A percentile compares a stretch with the other conserved stretches of the same genome.
phyloP scores from a whole-genome alignment of 2,797 vertebrate genomes.

The Melanogrammus aeglefinus region DNA sequence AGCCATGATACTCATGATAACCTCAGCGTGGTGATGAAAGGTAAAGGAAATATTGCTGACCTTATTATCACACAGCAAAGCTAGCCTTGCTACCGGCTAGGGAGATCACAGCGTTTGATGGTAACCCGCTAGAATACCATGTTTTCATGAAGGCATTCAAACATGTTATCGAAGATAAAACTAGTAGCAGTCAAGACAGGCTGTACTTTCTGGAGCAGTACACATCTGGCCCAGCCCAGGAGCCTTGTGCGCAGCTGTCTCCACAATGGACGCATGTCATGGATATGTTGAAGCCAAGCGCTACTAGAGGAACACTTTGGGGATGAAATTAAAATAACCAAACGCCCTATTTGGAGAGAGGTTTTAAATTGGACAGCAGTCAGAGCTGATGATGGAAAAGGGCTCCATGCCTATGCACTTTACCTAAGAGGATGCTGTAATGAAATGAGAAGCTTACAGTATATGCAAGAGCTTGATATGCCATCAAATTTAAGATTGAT shows the following conservation, averaged over 20 bases:
- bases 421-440: slow-evolving; percentile 21
- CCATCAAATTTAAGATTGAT: slow-evolving; percentile 5
- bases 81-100: too few relatives aligned
- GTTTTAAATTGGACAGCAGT: slow-evolving; percentile 25
- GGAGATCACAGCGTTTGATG: too few relatives aligned
- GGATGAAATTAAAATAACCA: slow-evolving; percentile 12
- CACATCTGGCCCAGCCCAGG: slow-evolving; percentile 3
- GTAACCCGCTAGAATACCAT: background rate
- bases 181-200: slow-evolving; percentile 7
- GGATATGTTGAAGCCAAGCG: slow-evolving; percentile 11
- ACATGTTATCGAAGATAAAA: background rate
- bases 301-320: slow-evolving; percentile 26
- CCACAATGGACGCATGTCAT: slow-evolving; percentile 9
- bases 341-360: slow-evolving; percentile 19
- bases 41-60: too few relatives aligned
- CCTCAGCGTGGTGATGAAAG: too few relatives aligned
- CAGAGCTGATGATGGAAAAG: slow-evolving; percentile 21
- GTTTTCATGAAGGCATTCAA: too few relatives aligned
- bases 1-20: too few relatives aligned
- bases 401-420: slow-evolving; percentile 10
- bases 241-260: slow-evolving; percentile 3
- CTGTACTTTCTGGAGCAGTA: slow-evolving; percentile 19
- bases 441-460: slow-evolving; percentile 17
- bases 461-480: slow-evolving; percentile 19
- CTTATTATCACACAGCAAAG: too few relatives aligned